These are phyloP conservation scores for Poeciliopsis occidentalis DNA, from an alignment of 2,113 vertebrate species.

Conservation along the genomic window DNA sequence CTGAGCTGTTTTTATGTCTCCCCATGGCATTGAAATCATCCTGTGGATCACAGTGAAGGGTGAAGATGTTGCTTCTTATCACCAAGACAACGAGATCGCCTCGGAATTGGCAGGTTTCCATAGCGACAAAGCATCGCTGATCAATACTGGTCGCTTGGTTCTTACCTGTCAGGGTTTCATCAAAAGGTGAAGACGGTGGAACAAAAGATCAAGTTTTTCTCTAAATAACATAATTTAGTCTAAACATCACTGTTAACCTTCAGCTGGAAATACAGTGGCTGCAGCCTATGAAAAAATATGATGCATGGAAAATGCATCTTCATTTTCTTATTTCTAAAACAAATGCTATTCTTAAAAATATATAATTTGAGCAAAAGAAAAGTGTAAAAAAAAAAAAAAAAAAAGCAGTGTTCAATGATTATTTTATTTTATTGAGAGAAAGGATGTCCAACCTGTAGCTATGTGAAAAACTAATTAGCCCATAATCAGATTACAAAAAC, in stretches of 20 bases:
- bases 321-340: no score
- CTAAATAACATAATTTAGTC: background rate
- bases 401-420: no score
- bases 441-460: no score
- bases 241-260: background rate
- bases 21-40: background rate
- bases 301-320: no score
- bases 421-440: no score
- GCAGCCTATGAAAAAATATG: no score
- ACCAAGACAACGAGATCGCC: background rate
- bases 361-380: no score
- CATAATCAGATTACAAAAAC: no score
- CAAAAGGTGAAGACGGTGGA: background rate
- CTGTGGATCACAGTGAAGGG: background rate
- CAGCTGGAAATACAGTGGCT: background rate
- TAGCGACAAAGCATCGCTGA: constrained; percentile 4
- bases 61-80: background rate
- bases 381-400: no score
- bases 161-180: background rate
- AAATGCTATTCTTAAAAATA: no score
- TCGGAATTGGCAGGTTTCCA: constrained; percentile 7
- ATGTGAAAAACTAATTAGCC: no score
- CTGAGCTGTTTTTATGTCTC: background rate
- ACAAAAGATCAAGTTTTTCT: background rate
- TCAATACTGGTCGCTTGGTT: background rate